These are phyloP conservation scores for Cremastobaeus sp. DNA, from an alignment of 2,888 invertebrate genomes.

Conservation along the genomic window DNA sequence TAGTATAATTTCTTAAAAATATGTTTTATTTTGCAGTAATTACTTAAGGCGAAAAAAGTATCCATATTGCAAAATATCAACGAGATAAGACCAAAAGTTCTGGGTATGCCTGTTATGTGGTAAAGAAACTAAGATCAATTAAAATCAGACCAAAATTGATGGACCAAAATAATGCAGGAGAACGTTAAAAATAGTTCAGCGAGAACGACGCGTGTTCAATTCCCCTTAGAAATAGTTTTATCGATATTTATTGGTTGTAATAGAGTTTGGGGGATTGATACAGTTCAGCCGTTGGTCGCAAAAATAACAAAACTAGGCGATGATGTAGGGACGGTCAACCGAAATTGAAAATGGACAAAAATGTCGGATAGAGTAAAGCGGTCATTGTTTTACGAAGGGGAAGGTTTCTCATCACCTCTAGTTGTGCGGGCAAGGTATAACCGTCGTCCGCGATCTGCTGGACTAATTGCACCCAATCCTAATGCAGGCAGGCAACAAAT, in stretches of 20 bases:
- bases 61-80: constrained; percentile 55
- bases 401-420: constrained; percentile 81
- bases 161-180: constrained; percentile 39
- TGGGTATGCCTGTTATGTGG: constrained; percentile 22
- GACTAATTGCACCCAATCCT: constrained; percentile 93
- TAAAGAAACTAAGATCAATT: constrained; percentile 42
- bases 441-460: constrained; percentile 91
- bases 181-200: constrained; percentile 29
- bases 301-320: constrained; percentile 41
- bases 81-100: constrained; percentile 49
- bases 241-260: no score
- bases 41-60: no score
- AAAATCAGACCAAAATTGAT: constrained; percentile 46
- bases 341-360: constrained; percentile 55
- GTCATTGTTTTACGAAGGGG: constrained; percentile 62
- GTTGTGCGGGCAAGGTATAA: constrained; percentile 89
- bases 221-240: no score
- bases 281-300: constrained; percentile 44
- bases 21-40: no score
- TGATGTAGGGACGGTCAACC: constrained; percentile 35
- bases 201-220: constrained; percentile 11
- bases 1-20: no score
- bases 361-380: constrained; percentile 50
- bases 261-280: no score
- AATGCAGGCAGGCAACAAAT: constrained; percentile 77